Base-by-base conservation (phyloP, 30 jellyfish, hydroid and myxozoan species). In the Pelagia noctiluca region DNA sequence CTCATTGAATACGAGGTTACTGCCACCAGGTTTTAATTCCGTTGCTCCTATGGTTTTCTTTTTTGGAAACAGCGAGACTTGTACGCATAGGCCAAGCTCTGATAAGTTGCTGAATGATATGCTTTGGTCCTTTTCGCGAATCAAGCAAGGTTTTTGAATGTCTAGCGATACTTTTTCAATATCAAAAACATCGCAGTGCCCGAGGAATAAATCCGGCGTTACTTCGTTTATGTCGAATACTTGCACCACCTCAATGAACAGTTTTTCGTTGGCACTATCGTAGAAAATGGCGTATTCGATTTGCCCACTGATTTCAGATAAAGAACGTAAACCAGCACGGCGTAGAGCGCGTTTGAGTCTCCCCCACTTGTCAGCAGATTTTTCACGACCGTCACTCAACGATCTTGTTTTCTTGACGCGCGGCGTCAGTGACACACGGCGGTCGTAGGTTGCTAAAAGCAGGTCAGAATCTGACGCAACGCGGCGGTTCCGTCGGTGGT, bases 241-340 rank as follows among this genome's bases (percentile, higher is more conserved):
- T 46, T 82, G 93, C 24, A 34, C 46, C 50, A 88, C 57, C 0
- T 83, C 75, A 7, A 88, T 54, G 3, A 48, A 75, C 3, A 81
- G 73, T 12, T 35, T 46, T n/a, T 82, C 25, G 18, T 68, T 81
- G 30, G 22, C 77, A 24, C 77, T 31, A 28, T 80, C 84, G 48
- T 67, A 60, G 53, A 69, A 46, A 4, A 82, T 24, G 13, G 78
- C 30, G 75, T 53, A 88, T 38, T 88, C 97, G 46, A 88, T 38
- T 75, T 80, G 87, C 7, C 97, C 97, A 33, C 89, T 73, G 18
- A 76, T 50, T 60, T 80, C 86, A 24, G 76, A 42, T 21, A 88
- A 67, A 18, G 83, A 80, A 31, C 53, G 78, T 42, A 77, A 75
- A 28, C 87, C 71, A 18, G 88, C 69, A 46, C 64, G 76, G 11